phyloP scores from a whole-genome alignment of 92 coral and sea anemone species.

The Virgularia gustaviana region DNA sequence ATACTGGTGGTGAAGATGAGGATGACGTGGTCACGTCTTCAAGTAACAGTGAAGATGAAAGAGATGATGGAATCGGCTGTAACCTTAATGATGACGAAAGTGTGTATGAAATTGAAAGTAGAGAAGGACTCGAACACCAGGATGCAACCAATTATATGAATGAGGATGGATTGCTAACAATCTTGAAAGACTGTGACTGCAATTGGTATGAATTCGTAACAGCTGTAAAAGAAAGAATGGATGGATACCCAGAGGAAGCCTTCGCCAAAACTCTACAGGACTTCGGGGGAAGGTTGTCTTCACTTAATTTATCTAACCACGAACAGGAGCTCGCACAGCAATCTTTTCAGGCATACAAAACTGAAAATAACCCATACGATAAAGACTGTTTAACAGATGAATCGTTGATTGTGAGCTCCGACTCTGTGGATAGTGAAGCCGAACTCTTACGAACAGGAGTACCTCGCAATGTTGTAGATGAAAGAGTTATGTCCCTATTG shows the following conservation, averaged over 20 bases:
- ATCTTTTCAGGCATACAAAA: constrained; percentile 53
- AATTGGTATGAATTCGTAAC: no score
- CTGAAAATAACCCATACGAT: constrained; percentile 19
- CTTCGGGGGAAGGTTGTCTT: constrained; percentile 55
- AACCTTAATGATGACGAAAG: no score
- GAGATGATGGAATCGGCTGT: no score
- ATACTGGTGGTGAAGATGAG: no score
- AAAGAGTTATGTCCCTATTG: constrained; percentile 31
- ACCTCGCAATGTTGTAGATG: constrained; percentile 13
- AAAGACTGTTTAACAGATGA: constrained; percentile 5
- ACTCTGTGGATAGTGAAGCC: constrained; percentile 43
- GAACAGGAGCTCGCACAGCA: constrained; percentile 52
- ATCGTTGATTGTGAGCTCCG: constrained; percentile 32
- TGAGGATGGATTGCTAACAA: no score
- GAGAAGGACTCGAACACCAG: no score
- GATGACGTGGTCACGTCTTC: not conserved
- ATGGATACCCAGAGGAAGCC: not conserved
- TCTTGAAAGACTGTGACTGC: no score
- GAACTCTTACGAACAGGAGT: not conserved
- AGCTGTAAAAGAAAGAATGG: no score
- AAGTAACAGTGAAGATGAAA: constrained; percentile 28
- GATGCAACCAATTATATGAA: no score
- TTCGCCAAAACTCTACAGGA: no score
- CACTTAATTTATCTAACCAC: constrained; percentile 31
- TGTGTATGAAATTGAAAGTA: no score